Evolutionary conservation across 2,113 vertebrate species (phyloP).

Genomic region (Ptychochromis oligacanthus): DNA sequence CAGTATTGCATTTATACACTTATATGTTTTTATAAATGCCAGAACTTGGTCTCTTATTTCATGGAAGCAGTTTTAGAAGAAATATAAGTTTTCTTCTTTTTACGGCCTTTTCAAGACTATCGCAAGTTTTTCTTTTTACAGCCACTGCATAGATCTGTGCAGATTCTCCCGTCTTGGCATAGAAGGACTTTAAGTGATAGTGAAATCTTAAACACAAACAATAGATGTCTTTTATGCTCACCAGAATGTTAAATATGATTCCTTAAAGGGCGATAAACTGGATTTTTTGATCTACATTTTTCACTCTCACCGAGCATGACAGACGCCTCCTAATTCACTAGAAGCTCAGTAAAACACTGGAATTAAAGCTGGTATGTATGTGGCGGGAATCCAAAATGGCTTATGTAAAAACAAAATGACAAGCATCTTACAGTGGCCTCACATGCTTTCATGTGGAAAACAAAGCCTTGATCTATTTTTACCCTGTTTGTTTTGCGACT

Average conservation of each 20-base stretch:
- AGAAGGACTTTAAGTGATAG: not conserved
- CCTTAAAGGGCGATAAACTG: not conserved
- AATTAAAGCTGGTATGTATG: not conserved
- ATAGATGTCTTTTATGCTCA: not conserved
- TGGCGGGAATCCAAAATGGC: not conserved
- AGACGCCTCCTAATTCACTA: not conserved
- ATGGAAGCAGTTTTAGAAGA: too few relatives aligned
- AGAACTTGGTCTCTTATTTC: not conserved
- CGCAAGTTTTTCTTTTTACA: not conserved
- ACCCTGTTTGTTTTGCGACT: not conserved
- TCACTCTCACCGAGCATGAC: not conserved
- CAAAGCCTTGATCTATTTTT: slow-evolving; percentile 1
- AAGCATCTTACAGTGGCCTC: not conserved
- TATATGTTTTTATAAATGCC: not conserved
- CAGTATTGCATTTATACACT: too few relatives aligned
- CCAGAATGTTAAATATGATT: not conserved
- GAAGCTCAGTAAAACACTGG: not conserved
- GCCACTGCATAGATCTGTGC: not conserved
- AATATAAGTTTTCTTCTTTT: not conserved
- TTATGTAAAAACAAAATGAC: not conserved
- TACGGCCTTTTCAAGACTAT: not conserved
- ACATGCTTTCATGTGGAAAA: not conserved
- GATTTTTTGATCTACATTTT: not conserved
- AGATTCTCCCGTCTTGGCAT: not conserved
- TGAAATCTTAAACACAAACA: not conserved